These are phyloP conservation scores for Raphicerus campestris DNA, from an alignment of 2,113 vertebrate species.

Conservation along the genomic window DNA sequence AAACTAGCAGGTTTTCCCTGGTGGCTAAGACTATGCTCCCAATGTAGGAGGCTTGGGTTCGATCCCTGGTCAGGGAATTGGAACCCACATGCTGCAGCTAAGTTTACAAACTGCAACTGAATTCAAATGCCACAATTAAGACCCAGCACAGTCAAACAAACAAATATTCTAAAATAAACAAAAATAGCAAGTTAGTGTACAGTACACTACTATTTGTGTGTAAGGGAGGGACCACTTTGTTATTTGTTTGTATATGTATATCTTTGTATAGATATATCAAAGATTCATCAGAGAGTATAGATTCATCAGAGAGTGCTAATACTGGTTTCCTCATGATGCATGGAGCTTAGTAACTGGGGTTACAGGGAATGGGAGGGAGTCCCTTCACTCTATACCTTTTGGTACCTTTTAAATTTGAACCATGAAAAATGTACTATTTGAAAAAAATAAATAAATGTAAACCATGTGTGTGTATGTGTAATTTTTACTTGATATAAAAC, in stretches of 20 bases:
- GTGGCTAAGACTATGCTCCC: background rate
- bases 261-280: too few relatives aligned
- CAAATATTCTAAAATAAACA: background rate
- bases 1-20: background rate
- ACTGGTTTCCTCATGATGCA: background rate
- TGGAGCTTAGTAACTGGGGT: background rate
- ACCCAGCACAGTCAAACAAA: background rate
- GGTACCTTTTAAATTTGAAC: slow-evolving; percentile 22
- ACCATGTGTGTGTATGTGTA: background rate
- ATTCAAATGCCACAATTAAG: background rate
- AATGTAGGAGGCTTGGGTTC: background rate
- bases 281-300: background rate
- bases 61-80: background rate
- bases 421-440: background rate
- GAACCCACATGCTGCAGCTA: background rate
- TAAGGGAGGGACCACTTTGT: background rate
- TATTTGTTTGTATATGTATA: background rate
- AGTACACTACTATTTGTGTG: background rate
- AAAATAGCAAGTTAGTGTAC: background rate
- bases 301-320: background rate
- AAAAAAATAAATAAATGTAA: background rate
- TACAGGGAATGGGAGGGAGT: background rate
- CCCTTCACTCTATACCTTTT: background rate
- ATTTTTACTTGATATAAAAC: background rate
- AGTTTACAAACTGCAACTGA: background rate